Percentiles rank a stretch among this genome's conserved stretches.
These are phyloP conservation scores for Drosophila tripunctata DNA, from an alignment of 2,888 invertebrate species.

Conservation along the genomic window DNA sequence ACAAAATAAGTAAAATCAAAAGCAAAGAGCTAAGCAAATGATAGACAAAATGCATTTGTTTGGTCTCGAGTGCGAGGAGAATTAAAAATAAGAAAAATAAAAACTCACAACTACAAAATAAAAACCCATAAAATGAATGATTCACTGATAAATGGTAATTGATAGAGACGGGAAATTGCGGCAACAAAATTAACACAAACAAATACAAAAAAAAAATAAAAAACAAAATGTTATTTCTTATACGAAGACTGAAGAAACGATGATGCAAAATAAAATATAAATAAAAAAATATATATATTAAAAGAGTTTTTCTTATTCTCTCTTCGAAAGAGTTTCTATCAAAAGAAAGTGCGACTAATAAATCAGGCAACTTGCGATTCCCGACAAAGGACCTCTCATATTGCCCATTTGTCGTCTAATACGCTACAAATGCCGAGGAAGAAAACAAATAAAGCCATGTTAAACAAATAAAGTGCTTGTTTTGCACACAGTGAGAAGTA, in stretches of 20 bases:
- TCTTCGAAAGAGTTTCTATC: not conserved
- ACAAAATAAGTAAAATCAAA: constrained; percentile 61
- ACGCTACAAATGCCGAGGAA: constrained; percentile 43
- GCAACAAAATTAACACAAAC: constrained; percentile 51
- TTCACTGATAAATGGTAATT: constrained; percentile 42
- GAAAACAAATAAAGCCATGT: constrained; percentile 50
- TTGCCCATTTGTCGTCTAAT: constrained; percentile 45
- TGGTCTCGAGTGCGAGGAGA: constrained; percentile 24
- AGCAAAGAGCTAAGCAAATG: constrained; percentile 42
- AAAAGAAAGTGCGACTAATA: constrained; percentile 4
- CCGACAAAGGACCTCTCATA: not conserved
- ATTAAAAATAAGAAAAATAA: constrained; percentile 23
- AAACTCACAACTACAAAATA: constrained; percentile 12
- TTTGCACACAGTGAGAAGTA: constrained; percentile 40
- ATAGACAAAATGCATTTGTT: constrained; percentile 35
- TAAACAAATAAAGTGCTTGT: constrained; percentile 68
- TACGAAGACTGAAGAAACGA: constrained; percentile 83
- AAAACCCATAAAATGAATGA: constrained; percentile 41
- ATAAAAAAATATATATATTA: constrained; percentile 33
- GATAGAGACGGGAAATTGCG: constrained; percentile 43
- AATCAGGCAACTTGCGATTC: constrained; percentile 23
- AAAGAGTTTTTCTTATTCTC: not conserved
- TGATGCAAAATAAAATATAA: constrained; percentile 71
- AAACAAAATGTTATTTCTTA: constrained; percentile 83
- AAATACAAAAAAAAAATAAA: constrained; percentile 39